Evolutionary conservation across 2,888 invertebrate genomes (phyloP).

Genomic region (Polyommatus icarus): DNA sequence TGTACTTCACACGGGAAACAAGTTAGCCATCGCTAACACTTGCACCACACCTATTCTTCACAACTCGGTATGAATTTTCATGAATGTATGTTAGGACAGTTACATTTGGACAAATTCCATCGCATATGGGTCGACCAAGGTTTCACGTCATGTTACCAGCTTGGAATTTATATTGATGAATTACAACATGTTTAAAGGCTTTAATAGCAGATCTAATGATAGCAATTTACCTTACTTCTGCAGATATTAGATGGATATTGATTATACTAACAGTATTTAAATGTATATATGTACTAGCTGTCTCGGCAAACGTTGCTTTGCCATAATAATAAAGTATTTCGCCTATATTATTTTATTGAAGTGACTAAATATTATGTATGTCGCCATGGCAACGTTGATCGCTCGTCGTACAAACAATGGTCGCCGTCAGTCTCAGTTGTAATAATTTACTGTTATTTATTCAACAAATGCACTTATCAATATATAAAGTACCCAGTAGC

Average conservation of each 20-base stretch:
- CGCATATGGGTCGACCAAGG: conserved; percentile 14
- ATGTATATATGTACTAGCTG: no score
- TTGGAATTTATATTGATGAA: not conserved
- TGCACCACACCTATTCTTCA: conserved; percentile 3
- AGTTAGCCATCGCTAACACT: not conserved
- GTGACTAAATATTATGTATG: no score
- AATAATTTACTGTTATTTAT: no score
- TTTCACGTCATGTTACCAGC: conserved; percentile 10
- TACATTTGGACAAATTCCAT: conserved; percentile 22
- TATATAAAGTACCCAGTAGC: no score
- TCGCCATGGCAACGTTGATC: no score
- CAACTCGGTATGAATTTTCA: conserved; percentile 17
- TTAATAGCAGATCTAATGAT: not conserved
- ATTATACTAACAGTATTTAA: not conserved
- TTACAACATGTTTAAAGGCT: not conserved
- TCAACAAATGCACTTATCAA: no score
- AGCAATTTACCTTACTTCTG: not conserved
- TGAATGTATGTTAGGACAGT: conserved; percentile 21
- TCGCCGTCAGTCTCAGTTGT: no score
- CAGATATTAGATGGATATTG: not conserved
- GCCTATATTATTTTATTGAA: no score
- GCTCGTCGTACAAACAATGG: no score
- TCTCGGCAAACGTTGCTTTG: no score
- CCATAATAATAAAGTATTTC: no score
- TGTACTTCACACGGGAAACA: not conserved